These are phyloP conservation scores for Trissolcus japonicus DNA, from an alignment of 2,888 invertebrate genomes.

Conservation along the genomic window DNA sequence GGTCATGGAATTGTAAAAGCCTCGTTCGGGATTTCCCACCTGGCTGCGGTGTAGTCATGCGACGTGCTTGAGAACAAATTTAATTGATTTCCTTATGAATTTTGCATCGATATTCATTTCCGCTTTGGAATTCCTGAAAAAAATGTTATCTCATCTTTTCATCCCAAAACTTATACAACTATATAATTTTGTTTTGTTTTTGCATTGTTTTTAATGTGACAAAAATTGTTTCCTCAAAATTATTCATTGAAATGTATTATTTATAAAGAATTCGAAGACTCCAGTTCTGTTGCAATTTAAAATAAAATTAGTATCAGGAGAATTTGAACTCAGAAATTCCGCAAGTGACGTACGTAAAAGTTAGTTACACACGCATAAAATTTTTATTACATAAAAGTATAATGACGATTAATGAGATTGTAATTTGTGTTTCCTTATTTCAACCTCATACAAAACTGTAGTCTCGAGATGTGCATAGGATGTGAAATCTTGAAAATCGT, in stretches of 20 bases:
- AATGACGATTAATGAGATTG: conserved; percentile 4
- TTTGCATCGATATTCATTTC: background rate
- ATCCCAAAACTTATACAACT: too few species aligned
- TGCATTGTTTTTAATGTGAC: too few species aligned
- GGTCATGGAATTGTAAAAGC: conserved; percentile 29
- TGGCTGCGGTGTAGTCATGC: conserved; percentile 18
- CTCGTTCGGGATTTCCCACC: conserved; percentile 48
- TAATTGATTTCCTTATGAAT: background rate
- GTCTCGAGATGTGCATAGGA: background rate
- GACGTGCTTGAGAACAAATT: background rate
- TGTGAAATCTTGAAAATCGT: background rate
- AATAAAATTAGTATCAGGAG: background rate
- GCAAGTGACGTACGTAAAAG: conserved; percentile 14
- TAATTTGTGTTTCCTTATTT: conserved; percentile 10
- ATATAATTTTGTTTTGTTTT: too few species aligned
- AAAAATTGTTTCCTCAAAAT: background rate
- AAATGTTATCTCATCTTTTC: too few species aligned
- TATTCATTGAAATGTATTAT: background rate
- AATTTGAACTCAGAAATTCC: conserved; percentile 17
- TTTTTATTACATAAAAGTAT: conserved; percentile 25
- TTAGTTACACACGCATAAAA: conserved; percentile 1
- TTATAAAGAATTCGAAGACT: background rate
- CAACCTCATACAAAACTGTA: background rate
- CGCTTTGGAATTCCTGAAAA: background rate
- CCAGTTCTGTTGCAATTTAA: background rate